Evolutionary conservation across 2,888 invertebrate species (phyloP).

Genomic region (Podotricha telesiphe): DNA sequence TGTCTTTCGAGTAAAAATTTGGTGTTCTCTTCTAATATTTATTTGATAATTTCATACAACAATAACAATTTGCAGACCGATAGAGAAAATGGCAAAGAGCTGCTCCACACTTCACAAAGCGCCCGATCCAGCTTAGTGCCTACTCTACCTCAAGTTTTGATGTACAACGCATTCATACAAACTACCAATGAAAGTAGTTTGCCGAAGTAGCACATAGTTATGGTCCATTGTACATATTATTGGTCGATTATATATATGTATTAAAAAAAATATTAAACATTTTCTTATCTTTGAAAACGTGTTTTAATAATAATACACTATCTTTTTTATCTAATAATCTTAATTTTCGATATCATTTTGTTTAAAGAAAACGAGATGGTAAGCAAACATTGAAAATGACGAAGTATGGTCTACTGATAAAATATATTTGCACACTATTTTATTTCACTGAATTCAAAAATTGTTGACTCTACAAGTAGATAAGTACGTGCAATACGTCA

Average conservation of each 20-base stretch:
- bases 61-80: slow-evolving; percentile 12
- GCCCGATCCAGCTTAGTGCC: slow-evolving; percentile 33
- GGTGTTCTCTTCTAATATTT: not conserved
- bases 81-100: not conserved
- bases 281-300: not conserved
- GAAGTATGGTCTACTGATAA: slow-evolving; percentile 5
- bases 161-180: slow-evolving; percentile 31
- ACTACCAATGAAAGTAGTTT: not conserved
- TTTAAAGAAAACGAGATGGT: slow-evolving; percentile 5
- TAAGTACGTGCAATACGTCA: not conserved
- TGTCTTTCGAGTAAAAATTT: not conserved
- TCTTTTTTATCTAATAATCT: slow-evolving; percentile 13
- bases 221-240: too few relatives aligned
- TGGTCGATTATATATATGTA: too few relatives aligned
- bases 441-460: not conserved
- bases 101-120: not conserved
- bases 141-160: slow-evolving; percentile 35
- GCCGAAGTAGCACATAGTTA: not conserved
- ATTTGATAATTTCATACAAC: not conserved
- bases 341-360: not conserved
- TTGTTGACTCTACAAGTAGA: not conserved
- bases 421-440: not conserved
- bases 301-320: slow-evolving; percentile 3
- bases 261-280: not conserved
- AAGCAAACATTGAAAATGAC: slow-evolving; percentile 4